phyloP scores from a whole-genome alignment of 2,888 invertebrate species.

The Xanthia icteritia region DNA sequence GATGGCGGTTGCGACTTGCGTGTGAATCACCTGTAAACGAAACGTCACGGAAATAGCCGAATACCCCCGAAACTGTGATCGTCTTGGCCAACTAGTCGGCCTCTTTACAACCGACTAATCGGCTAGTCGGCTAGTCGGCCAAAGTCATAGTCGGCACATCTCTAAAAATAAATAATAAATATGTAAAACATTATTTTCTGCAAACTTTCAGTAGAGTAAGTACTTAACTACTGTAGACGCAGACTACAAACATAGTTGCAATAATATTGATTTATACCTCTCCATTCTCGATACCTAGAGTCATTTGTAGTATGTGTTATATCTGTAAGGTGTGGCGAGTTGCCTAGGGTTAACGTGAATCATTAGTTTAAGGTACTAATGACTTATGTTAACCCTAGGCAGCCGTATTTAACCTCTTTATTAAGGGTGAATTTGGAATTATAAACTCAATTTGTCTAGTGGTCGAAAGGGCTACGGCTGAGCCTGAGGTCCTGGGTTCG shows the following conservation, averaged over 20 bases:
- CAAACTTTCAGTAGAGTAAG: slow-evolving; percentile 28
- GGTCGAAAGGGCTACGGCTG: no score
- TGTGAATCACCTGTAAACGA: no score
- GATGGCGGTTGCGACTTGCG: no score
- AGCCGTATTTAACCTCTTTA: not conserved
- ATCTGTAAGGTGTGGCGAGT: slow-evolving; percentile 72
- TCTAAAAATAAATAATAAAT: not conserved
- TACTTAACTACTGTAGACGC: slow-evolving; percentile 68
- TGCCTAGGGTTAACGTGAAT: slow-evolving; percentile 56
- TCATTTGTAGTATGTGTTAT: slow-evolving; percentile 79
- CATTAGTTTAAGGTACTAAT: not conserved
- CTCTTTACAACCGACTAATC: no score
- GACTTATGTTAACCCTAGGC: not conserved
- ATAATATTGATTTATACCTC: slow-evolving; percentile 79
- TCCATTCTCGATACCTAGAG: slow-evolving; percentile 73
- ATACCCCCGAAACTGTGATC: no score
- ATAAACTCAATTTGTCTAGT: not conserved
- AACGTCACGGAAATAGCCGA: no score
- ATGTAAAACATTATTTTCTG: not conserved
- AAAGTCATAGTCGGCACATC: no score
- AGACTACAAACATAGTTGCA: slow-evolving; percentile 73
- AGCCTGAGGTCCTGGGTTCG: no score
- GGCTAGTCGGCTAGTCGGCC: no score
- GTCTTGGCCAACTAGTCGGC: no score
- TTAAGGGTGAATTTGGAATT: not conserved